Conservation (phyloP, 2,888 invertebrate species). For the Scaptomyza caliginosa region DNA sequence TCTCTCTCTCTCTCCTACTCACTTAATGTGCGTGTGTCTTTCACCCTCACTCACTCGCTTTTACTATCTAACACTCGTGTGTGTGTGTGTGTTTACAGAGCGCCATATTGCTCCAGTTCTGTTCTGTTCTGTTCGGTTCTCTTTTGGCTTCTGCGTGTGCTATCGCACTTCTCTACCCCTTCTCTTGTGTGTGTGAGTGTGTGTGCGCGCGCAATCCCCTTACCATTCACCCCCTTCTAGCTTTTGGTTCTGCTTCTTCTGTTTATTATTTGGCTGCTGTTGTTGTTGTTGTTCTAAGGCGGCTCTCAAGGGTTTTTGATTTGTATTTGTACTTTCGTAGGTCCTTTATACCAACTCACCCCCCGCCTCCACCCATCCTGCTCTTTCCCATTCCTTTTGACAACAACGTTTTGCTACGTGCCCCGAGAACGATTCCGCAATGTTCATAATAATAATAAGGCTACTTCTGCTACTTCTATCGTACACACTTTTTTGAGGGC, state of each 20-base stretch:
- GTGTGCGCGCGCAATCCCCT: not conserved
- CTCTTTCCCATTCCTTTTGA: too few species aligned
- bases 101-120: conserved; percentile 69
- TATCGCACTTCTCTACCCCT: conserved; percentile 6
- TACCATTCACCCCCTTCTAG: conserved; percentile 1
- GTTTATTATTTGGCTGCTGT: conserved; percentile 69
- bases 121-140: conserved; percentile 1
- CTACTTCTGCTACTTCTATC: conserved; percentile 59
- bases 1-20: conserved; percentile 18
- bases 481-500: conserved; percentile 65
- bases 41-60: conserved; percentile 28
- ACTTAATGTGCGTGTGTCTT: conserved; percentile 10
- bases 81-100: conserved; percentile 52
- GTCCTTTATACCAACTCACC: conserved; percentile 54
- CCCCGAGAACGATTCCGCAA: conserved; percentile 58
- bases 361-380: conserved; percentile 1
- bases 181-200: not conserved
- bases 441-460: conserved; percentile 80
- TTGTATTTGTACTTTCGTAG: conserved; percentile 71
- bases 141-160: conserved; percentile 43
- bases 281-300: conserved; percentile 34
- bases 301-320: conserved; percentile 77
- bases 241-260: conserved; percentile 40
- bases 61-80: not conserved
- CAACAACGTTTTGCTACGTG: conserved; percentile 68